phyloP scores from a whole-genome alignment of 2,113 vertebrate species.

The Peromyscus maniculatus region DNA sequence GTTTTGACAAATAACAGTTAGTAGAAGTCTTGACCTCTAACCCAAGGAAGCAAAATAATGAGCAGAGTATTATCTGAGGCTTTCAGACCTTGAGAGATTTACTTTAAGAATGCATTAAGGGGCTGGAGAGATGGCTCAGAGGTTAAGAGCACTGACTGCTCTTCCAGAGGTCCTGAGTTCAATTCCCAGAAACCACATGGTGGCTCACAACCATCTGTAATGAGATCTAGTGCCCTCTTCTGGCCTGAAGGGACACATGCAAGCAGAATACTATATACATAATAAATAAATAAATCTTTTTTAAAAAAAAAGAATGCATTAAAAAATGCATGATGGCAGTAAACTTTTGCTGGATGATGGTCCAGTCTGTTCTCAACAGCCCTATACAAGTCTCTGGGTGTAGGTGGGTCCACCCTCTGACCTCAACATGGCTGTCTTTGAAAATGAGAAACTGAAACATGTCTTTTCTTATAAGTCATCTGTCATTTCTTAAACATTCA shows the following conservation, averaged over 20 bases:
- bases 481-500: not conserved
- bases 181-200: too few relatives aligned
- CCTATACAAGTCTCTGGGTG: not conserved
- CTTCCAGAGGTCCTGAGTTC: too few relatives aligned
- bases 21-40: conserved; percentile 12
- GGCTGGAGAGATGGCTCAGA: too few relatives aligned
- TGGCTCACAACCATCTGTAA: too few relatives aligned
- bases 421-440: not conserved
- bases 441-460: conserved; percentile 14
- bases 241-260: too few relatives aligned
- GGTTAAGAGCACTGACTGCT: too few relatives aligned
- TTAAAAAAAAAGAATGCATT: not conserved
- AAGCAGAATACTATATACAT: too few relatives aligned
- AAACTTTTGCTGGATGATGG: not conserved
- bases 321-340: not conserved
- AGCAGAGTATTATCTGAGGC: not conserved
- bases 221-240: too few relatives aligned
- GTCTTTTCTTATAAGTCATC: not conserved
- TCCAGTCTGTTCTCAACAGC: not conserved
- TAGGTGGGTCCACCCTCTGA: not conserved
- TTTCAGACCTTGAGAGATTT: not conserved
- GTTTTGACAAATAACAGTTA: conserved; percentile 30
- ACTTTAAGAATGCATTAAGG: not conserved
- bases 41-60: not conserved
- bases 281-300: too few relatives aligned